A percentile compares a stretch with the other conserved stretches of the same genome.
Evolutionary conservation across 2,888 invertebrate genomes (phyloP).

Genomic region (Cantharis flavilabris): DNA sequence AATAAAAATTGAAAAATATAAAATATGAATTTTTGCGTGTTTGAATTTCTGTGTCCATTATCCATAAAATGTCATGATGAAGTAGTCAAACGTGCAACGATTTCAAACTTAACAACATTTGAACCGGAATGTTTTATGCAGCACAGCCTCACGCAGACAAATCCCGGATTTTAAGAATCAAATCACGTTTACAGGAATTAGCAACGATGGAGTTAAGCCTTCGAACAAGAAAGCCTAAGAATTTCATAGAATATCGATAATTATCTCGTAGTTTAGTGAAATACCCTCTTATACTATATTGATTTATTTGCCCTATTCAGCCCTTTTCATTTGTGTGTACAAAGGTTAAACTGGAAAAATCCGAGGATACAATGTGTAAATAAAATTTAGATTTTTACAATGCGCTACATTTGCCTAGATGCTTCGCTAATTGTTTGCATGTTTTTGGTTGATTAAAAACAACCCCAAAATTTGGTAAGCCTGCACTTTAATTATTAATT

Average conservation of each 20-base stretch:
- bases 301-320: not conserved
- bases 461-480: not conserved
- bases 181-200: constrained; percentile 40
- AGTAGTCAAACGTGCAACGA: constrained; percentile 29
- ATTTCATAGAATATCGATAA: constrained; percentile 28
- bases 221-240: constrained; percentile 35
- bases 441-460: not conserved
- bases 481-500: not conserved
- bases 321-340: not conserved
- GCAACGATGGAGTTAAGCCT: constrained; percentile 39
- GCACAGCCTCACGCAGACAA: constrained; percentile 34
- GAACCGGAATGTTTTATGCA: constrained; percentile 40
- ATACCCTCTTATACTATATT: not conserved
- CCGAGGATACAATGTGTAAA: not conserved
- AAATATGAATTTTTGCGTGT: constrained; percentile 21
- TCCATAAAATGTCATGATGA: constrained; percentile 32
- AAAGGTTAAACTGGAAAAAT: not conserved
- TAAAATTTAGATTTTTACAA: not conserved
- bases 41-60: constrained; percentile 29
- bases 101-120: constrained; percentile 28
- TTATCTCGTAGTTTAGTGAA: constrained; percentile 5
- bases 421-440: not conserved
- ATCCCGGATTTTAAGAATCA: constrained; percentile 35
- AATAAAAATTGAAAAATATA: constrained; percentile 2
- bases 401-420: not conserved